These are phyloP conservation scores for Crocallis elinguaria DNA, from an alignment of 2,888 invertebrate genomes.

Conservation along the genomic window DNA sequence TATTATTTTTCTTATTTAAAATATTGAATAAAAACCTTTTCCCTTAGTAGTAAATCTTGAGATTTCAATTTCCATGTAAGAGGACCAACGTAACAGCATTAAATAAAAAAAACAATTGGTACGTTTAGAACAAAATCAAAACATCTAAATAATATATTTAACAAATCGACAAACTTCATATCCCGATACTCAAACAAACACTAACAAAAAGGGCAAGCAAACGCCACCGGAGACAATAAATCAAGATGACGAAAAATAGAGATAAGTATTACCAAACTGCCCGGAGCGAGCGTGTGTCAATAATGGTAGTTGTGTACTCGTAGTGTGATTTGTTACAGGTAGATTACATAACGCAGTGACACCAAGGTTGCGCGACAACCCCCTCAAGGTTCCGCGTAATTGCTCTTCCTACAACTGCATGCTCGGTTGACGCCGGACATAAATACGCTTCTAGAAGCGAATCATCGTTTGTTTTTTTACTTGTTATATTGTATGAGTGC, in stretches of 20 bases:
- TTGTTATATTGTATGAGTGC: neutral
- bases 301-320: no score
- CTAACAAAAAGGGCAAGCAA: conserved; percentile 5
- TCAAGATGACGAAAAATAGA: conserved; percentile 16
- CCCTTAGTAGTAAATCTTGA: no score
- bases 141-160: no score
- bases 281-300: conserved; percentile 22
- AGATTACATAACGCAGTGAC: conserved; percentile 27
- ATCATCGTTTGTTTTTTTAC: neutral
- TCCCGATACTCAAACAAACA: neutral
- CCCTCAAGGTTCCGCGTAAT: conserved; percentile 35
- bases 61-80: no score
- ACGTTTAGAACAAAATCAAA: no score
- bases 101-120: no score
- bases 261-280: conserved; percentile 12
- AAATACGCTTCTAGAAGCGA: neutral
- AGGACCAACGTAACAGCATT: no score
- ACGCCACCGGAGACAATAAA: neutral
- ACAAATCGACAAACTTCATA: neutral
- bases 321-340: conserved; percentile 28
- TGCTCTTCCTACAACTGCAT: conserved; percentile 25
- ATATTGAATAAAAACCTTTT: no score
- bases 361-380: conserved; percentile 31
- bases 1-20: no score
- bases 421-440: neutral